Base-by-base conservation (phyloP, 1,140 invertebrate genomes). In the Holcopasites calliopsidis region DNA sequence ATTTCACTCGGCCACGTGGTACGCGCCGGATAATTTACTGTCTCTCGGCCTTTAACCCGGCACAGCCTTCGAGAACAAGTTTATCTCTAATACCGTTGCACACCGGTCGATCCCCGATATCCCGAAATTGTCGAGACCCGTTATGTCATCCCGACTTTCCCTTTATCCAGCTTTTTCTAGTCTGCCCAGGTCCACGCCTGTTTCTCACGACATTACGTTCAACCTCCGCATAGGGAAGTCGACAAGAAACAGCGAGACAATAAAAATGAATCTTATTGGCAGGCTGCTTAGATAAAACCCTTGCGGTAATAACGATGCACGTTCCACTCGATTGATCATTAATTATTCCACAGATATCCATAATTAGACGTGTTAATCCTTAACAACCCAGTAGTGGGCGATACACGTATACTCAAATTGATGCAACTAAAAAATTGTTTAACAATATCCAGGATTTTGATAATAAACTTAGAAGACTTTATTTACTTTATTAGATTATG, bases 301-400 rank as follows among this genome's bases (percentile, higher is more conserved):
- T 11, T n/a, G 2, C 21, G 11, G 18, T 16, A 6, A n/a, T 10
- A 1, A 6, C 16, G 44, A 16, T 33, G 2, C 40, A 0, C 21
- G 44, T 47, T 35, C 23, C 49, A 5, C 49, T n/a, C n/a, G 72
- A 70, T 76, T 72, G 74, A 68, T 44, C 72, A 85, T 86, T 80
- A 83, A 86, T 87, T 81, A 85, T 74, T 70, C 68, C 55, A 55
- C 65, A 77, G 81, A 50, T 76, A 83, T 81, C 77, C 76, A 83
- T 87, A 85, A 87, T 86, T 85, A 78, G 55, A 64, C 62, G 72
- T 77, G 76, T 81, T 81, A 85, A 86, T 86, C n/a, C n/a, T n/a
- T n/a, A 84, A 85, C 77, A 18, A 5, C 16, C 16, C n/a, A n/a
- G n/a, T n/a, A n/a, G n/a, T n/a, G n/a, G n/a, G n/a, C n/a, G n/a